Evolutionary conservation across 2,888 invertebrate genomes (phyloP).

Genomic region (Brachycybe producta): DNA sequence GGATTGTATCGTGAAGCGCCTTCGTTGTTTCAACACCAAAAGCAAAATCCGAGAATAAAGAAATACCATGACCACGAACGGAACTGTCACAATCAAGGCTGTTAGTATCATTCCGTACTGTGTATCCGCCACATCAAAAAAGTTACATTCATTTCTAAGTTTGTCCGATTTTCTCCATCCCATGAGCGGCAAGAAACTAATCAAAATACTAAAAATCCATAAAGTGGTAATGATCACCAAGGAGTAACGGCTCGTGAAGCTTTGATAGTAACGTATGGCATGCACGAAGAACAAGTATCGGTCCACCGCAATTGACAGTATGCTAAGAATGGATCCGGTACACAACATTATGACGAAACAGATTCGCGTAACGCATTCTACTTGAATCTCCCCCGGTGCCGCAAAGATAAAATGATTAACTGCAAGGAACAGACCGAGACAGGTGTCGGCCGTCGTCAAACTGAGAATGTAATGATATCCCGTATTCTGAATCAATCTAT

Average conservation of each 20-base stretch:
- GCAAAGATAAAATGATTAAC: neutral
- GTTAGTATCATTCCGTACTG: slow-evolving; percentile 1
- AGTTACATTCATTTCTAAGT: neutral
- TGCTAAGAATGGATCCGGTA: slow-evolving; percentile 10
- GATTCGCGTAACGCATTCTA: neutral
- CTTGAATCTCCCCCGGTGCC: neutral
- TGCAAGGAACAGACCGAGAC: slow-evolving; percentile 9
- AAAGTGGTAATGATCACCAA: neutral
- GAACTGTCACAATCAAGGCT: slow-evolving; percentile 7
- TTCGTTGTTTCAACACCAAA: slow-evolving; percentile 5
- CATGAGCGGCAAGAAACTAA: slow-evolving; percentile 8
- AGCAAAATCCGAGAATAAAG: slow-evolving; percentile 12
- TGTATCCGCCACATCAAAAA: neutral
- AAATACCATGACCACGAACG: slow-evolving; percentile 5
- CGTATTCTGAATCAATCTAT: neutral
- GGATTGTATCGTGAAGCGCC: neutral
- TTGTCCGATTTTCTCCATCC: neutral
- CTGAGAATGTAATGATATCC: slow-evolving; percentile 13
- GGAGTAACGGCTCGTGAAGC: slow-evolving; percentile 5
- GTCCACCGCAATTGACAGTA: slow-evolving; percentile 9
- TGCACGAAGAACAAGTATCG: slow-evolving; percentile 10
- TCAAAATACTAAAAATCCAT: neutral
- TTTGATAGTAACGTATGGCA: slow-evolving; percentile 10
- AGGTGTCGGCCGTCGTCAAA: slow-evolving; percentile 7
- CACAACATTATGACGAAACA: slow-evolving; percentile 6